A percentile compares a stretch with the other conserved stretches of the same genome.
phyloP scores from a whole-genome alignment of 2,888 invertebrate genomes.

The Sycophila texana region DNA sequence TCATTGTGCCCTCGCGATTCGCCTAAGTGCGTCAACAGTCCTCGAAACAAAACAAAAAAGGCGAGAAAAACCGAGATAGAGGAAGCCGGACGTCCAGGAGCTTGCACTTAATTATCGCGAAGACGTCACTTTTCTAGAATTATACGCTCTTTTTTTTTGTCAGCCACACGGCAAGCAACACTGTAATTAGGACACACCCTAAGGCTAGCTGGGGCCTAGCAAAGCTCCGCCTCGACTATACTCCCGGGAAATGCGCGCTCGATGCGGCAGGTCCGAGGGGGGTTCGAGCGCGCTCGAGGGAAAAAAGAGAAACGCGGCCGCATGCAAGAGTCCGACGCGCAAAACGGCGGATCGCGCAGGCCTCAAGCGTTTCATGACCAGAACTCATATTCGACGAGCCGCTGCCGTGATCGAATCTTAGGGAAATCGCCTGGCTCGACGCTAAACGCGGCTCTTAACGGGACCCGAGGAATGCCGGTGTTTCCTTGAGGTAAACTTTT shows the following conservation, averaged over 20 bases:
- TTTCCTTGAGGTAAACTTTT: background rate
- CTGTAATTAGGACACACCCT: constrained; percentile 66
- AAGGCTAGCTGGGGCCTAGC: constrained; percentile 42
- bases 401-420: background rate
- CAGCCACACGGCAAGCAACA: constrained; percentile 53
- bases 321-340: background rate
- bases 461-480: no score
- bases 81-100: constrained; percentile 12
- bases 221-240: background rate
- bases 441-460: no score
- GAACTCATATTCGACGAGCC: constrained; percentile 2
- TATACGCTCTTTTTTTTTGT: constrained; percentile 59
- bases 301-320: background rate
- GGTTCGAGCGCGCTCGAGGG: background rate
- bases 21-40: background rate
- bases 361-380: constrained; percentile 13
- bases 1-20: background rate
- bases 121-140: constrained; percentile 58
- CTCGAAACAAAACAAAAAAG: constrained; percentile 20
- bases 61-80: background rate
- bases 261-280: background rate
- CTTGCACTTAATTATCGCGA: constrained; percentile 63
- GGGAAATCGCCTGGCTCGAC: no score
- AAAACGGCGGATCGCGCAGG: constrained; percentile 3
- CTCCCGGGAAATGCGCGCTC: background rate